Evolutionary conservation across 2,797 vertebrate genomes (phyloP), one percentile per base, ranked within the genome.

Genomic region (Parauchenoglanis punctatus): DNA sequence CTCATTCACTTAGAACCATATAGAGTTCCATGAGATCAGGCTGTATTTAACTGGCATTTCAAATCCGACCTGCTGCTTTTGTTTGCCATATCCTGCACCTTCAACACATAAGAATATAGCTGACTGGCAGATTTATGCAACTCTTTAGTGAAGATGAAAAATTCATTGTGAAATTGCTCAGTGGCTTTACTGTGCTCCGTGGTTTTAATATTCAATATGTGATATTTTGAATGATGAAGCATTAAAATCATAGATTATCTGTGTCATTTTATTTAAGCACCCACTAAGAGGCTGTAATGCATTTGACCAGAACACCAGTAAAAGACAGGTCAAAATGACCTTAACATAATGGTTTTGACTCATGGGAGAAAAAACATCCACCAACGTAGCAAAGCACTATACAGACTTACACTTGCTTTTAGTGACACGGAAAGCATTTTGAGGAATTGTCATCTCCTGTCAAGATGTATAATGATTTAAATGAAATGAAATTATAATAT

Each of bases 241-340:
- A 49, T 63, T 76, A 63, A 25, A 61, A 61, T 68, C 86, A 17
- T 56, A 61, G 40, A 87, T 83, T 31, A 83, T 76, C 59, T 0
- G 7, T 67, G 70, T 83, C 59, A 61, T 68, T 84, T 82, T 80
- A 88, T 89, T 86, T 86, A 86, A 63, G 54, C 73, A 46, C 81
- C 70, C 61, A 68, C 20, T 77, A 82, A 78, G 12, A 31, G 40
- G 72, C 82, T 86, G 63, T 81, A 86, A 70, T 78, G 56, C 20
- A 8, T 85, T 80, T 72, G 85, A 90, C 86, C 84, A 65, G 86
- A 88, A 86, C 84, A 87, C 67, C 85, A 84, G 85, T 68, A 58
- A 77, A 86, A 44, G 31, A 35, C 52, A 67, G 87, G 85, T 91
- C 83, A 89, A 31, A 83, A 81, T 84, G 83, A 52, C 59, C 85